phyloP scores from a whole-genome alignment of 2,797 vertebrate species.

The Eidolon dupreanum region DNA sequence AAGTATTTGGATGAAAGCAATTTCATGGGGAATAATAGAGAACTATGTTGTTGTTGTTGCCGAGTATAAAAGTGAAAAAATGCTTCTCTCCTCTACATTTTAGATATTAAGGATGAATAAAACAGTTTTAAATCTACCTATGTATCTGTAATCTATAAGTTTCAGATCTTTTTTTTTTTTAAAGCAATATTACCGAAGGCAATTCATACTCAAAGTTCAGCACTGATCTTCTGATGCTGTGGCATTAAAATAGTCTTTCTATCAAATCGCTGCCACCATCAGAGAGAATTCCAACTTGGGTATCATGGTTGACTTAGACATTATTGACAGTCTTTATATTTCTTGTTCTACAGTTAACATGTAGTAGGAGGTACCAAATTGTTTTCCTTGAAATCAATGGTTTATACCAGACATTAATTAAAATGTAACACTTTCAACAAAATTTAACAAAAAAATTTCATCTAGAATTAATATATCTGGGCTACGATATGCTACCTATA shows the following conservation, averaged over 20 bases:
- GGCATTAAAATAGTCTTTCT: background rate
- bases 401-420: conserved; percentile 45
- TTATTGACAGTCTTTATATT: conserved; percentile 4
- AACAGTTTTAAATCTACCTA: background rate
- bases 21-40: background rate
- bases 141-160: background rate
- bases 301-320: background rate
- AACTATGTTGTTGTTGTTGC: background rate
- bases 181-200: background rate
- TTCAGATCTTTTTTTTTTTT: background rate
- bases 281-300: background rate
- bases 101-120: conserved; percentile 41
- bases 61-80: background rate
- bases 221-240: background rate
- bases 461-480: background rate
- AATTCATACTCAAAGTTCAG: background rate
- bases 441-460: conserved; percentile 33
- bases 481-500: background rate
- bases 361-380: background rate
- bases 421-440: conserved; percentile 52
- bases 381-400: conserved; percentile 48
- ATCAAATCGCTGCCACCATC: background rate
- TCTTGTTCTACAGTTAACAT: conserved; percentile 38
- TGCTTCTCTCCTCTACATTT: background rate
- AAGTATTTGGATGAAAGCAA: background rate